Evolutionary conservation across 2,888 invertebrate genomes (phyloP), one percentile per base, ranked within the genome.

Genomic region (Nezara viridula): DNA sequence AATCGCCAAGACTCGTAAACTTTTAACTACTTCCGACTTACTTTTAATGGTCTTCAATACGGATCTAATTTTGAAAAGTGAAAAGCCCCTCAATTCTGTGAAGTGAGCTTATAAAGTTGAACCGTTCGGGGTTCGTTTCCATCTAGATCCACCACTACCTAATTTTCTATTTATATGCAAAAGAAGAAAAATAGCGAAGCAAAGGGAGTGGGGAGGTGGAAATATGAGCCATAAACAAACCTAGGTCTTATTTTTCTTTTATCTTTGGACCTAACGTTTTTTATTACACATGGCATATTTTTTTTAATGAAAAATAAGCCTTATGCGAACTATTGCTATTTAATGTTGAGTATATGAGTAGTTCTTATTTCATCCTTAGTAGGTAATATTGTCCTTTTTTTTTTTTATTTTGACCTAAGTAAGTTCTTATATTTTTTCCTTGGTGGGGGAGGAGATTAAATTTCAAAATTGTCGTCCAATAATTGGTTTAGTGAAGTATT

Each of bases 141-240:
- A 81, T 47, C 81, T n/a, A 47, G 81, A 81, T 24, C 81, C 81
- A 16, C 24, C 44, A 47, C 81, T 81, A 81, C 81, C 81, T 81
- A 81, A 81, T 81, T 81, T 81, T 81, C 81, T 81, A 81, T 81
- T 81, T 81, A 81, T 81, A 81, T 81, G 81, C 81, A 81, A 81
- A 81, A 81, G 81, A 81, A 81, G 40, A 47, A 81, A 81, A 81
- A 81, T 81, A 81, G 44, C 24, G 47, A 81, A 81, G 81, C 81
- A 81, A 47, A 81, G 66, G 66, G 27, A 27, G 37, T 1, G 32
- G 40, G n/a, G n/a, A n/a, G n/a, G n/a, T n/a, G 81, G 9, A 47
- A 47, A 81, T 81, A 81, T 44, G 81, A 81, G 81, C 44, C 47
- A 81, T 81, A 81, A 81, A 81, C 81, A 81, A 81, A 81, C n/a